A percentile compares a stretch with the other conserved stretches of the same genome.
These are phyloP conservation scores for Sceliomorpha sp. DNA, from an alignment of 2,888 invertebrate genomes.

Conservation along the genomic window DNA sequence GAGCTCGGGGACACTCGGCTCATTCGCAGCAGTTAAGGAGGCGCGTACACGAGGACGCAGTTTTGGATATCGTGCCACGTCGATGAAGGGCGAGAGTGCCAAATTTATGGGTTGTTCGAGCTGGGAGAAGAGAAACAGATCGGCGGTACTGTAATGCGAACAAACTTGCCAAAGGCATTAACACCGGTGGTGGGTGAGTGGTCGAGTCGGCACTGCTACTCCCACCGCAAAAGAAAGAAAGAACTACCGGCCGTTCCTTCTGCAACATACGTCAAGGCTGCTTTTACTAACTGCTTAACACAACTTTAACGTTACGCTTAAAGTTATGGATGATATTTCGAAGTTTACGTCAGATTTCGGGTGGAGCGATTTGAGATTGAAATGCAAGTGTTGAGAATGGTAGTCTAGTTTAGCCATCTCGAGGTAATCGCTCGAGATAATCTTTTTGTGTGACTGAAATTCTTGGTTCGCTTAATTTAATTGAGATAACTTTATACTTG, in stretches of 20 bases:
- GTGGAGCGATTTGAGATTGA: too few relatives aligned
- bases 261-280: not conserved
- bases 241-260: conserved; percentile 14
- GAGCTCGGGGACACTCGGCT: conserved; percentile 58
- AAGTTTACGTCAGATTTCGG: too few relatives aligned
- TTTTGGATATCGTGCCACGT: conserved; percentile 57
- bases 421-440: too few relatives aligned
- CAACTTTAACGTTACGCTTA: conserved; percentile 1
- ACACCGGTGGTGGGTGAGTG: conserved; percentile 64
- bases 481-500: too few relatives aligned
- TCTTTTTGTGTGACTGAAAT: too few relatives aligned
- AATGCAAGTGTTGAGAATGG: too few relatives aligned
- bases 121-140: conserved; percentile 50
- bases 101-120: conserved; percentile 61
- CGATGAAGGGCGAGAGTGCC: conserved; percentile 58
- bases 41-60: conserved; percentile 38
- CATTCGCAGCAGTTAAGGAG: conserved; percentile 39
- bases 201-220: conserved; percentile 41
- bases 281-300: not conserved
- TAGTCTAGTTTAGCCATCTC: too few relatives aligned
- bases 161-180: conserved; percentile 70
- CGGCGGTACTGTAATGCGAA: conserved; percentile 61
- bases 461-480: too few relatives aligned
- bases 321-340: too few relatives aligned
- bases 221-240: conserved; percentile 29